Percentiles rank a stretch among this genome's conserved stretches.
Evolutionary conservation across 2,888 invertebrate genomes (phyloP).

Genomic region (Heliconius erato): DNA sequence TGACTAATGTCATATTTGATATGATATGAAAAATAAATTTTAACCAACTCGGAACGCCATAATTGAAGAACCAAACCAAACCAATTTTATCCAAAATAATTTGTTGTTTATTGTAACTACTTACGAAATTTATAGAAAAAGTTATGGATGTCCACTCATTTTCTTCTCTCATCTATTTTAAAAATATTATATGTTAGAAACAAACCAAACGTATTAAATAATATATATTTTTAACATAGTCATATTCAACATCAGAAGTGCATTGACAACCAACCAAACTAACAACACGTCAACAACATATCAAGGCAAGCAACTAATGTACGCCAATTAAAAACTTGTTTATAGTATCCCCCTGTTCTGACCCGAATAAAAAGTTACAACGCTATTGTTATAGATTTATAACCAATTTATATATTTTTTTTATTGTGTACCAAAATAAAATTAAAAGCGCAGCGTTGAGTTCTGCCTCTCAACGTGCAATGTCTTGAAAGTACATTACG

Average conservation of each 20-base stretch:
- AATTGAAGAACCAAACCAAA: no score
- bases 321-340: conserved; percentile 27
- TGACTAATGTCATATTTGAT: no score
- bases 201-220: neutral
- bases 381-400: neutral
- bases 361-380: conserved; percentile 12
- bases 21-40: no score
- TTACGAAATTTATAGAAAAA: no score
- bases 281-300: conserved; percentile 9
- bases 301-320: conserved; percentile 26
- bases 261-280: conserved; percentile 4
- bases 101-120: no score
- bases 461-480: no score
- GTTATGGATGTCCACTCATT: no score
- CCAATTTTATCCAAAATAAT: no score
- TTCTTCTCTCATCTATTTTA: no score
- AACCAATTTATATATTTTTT: neutral
- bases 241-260: neutral
- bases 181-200: neutral
- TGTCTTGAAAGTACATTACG: neutral
- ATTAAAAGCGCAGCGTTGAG: neutral
- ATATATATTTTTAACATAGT: neutral
- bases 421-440: neutral
- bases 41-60: no score
- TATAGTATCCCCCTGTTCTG: neutral